phyloP scores from a whole-genome alignment of 2,888 invertebrate genomes.

The Anorthoa munda region DNA sequence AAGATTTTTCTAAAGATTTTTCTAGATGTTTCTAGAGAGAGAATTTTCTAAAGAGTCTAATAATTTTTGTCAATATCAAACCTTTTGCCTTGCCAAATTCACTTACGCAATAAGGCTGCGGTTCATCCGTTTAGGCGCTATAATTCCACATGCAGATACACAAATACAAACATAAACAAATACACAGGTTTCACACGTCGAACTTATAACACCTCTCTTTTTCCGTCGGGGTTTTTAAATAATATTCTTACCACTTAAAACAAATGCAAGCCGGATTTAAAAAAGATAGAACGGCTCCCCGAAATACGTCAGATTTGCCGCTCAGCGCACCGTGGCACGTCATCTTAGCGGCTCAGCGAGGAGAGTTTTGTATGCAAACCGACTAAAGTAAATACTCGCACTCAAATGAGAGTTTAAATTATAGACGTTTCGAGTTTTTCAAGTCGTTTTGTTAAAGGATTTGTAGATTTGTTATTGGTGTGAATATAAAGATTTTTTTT shows the following conservation, averaged over 20 bases:
- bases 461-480: neutral
- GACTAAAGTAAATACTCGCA: constrained; percentile 40
- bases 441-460: constrained; percentile 10
- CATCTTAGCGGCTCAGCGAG: constrained; percentile 58
- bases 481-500: neutral
- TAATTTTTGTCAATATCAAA: too few relatives aligned
- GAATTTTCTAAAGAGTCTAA: too few relatives aligned
- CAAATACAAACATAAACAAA: too few relatives aligned
- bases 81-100: too few relatives aligned
- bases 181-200: too few relatives aligned
- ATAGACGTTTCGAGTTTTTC: constrained; percentile 36
- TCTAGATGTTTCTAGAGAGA: too few relatives aligned
- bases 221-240: neutral
- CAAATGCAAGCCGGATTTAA: constrained; percentile 39
- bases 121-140: too few relatives aligned
- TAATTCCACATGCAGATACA: too few relatives aligned
- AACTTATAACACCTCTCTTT: too few relatives aligned
- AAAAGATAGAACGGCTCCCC: constrained; percentile 14
- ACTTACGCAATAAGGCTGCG: too few relatives aligned
- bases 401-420: constrained; percentile 54
- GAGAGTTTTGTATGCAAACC: constrained; percentile 50
- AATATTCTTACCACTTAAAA: constrained; percentile 11
- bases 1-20: too few relatives aligned
- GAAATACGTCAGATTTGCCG: constrained; percentile 61
- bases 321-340: constrained; percentile 40